Percentiles rank a stretch among this genome's conserved stretches.
Evolutionary conservation across 2,113 vertebrate genomes (phyloP).

Genomic region (Thamnaconus septentrionalis): DNA sequence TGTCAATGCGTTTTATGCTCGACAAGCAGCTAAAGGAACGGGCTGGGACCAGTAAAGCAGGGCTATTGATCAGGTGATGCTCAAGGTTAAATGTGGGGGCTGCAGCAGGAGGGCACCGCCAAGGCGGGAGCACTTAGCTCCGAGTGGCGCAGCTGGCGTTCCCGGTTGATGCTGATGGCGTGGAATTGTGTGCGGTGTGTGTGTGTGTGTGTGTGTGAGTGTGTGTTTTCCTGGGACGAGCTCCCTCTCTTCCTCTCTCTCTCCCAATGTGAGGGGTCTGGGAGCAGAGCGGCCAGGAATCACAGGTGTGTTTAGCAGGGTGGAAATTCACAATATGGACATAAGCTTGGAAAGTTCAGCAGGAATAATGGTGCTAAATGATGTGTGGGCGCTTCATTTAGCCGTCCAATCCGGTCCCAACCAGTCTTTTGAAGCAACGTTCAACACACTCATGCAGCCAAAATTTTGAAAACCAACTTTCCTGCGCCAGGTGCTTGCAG

Average conservation of each 20-base stretch:
- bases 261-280: neutral
- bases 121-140: conserved; percentile 38
- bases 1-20: conserved; percentile 56
- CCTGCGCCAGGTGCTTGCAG: too few species aligned
- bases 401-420: conserved; percentile 6
- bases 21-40: conserved; percentile 53
- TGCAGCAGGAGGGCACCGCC: conserved; percentile 10
- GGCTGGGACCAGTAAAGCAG: conserved; percentile 61
- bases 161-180: conserved; percentile 39
- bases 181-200: conserved; percentile 18
- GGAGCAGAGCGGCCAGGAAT: conserved; percentile 42
- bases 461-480: too few species aligned
- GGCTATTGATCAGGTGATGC: conserved; percentile 49
- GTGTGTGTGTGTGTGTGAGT: conserved; percentile 1
- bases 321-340: conserved; percentile 46
- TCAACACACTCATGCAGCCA: too few species aligned
- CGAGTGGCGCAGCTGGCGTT: conserved; percentile 58
- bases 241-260: neutral
- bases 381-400: conserved; percentile 10
- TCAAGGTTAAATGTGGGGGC: conserved; percentile 68
- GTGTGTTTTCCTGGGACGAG: conserved; percentile 23
- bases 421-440: neutral
- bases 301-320: conserved; percentile 57
- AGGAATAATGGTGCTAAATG: conserved; percentile 20
- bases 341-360: conserved; percentile 18